Evolutionary conservation across 2,888 invertebrate species (phyloP).

Genomic region (Oscheius sp.): DNA sequence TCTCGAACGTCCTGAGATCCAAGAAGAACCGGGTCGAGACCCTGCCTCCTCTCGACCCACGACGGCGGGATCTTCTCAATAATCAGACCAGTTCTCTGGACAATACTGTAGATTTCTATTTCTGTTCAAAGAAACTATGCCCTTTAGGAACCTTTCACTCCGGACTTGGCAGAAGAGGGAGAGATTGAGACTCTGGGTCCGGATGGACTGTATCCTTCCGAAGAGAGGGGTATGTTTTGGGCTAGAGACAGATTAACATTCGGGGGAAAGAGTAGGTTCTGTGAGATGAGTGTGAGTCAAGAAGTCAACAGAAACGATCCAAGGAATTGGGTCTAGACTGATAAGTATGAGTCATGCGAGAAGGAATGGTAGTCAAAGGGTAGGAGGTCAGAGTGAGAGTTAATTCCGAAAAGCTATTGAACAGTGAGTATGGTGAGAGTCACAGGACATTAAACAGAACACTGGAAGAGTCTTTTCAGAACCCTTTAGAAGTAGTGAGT

Average conservation of each 20-base stretch:
- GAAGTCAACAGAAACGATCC: too few relatives aligned
- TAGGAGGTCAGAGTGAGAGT: too few relatives aligned
- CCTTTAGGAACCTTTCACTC: constrained; percentile 9
- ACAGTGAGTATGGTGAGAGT: too few relatives aligned
- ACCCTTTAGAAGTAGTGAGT: too few relatives aligned
- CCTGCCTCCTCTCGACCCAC: constrained; percentile 20
- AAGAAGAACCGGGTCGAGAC: constrained; percentile 29
- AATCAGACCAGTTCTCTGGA: constrained; percentile 14
- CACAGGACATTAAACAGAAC: too few relatives aligned
- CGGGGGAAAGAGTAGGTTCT: neutral
- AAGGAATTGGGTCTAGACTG: too few relatives aligned
- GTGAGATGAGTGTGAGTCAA: too few relatives aligned
- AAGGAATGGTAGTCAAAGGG: too few relatives aligned
- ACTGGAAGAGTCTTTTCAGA: too few relatives aligned
- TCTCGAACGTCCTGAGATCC: constrained; percentile 11
- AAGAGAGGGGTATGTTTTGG: constrained; percentile 9
- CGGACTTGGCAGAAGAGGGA: neutral
- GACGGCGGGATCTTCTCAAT: neutral
- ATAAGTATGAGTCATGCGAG: too few relatives aligned
- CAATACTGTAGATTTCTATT: neutral
- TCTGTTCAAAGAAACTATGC: neutral
- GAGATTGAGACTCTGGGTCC: constrained; percentile 21
- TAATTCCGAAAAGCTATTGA: too few relatives aligned
- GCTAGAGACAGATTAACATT: neutral
- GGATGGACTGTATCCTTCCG: constrained; percentile 31